Percentiles rank a stretch among this genome's conserved stretches.
Evolutionary conservation across 2,797 vertebrate genomes (phyloP).

Genomic region (Erpetoichthys calabaricus): DNA sequence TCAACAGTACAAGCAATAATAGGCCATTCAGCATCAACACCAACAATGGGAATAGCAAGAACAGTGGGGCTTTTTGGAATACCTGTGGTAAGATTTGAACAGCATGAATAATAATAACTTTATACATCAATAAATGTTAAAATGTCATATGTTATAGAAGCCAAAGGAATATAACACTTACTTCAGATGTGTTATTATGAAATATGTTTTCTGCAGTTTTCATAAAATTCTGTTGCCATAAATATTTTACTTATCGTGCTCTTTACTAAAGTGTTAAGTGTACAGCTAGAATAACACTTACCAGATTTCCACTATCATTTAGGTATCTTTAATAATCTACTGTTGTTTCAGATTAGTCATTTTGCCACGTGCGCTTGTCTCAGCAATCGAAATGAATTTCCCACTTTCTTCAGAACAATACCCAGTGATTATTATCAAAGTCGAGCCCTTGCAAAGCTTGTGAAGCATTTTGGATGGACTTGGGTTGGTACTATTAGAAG

Average conservation of each 20-base stretch:
- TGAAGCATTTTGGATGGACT: slow-evolving; percentile 49
- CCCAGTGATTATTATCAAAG: slow-evolving; percentile 57
- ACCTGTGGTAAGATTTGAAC: slow-evolving; percentile 44
- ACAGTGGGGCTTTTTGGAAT: slow-evolving; percentile 45
- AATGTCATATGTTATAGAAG: background rate
- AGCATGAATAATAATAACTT: background rate
- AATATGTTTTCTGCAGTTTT: background rate
- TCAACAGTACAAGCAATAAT: slow-evolving; percentile 43
- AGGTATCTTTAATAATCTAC: background rate
- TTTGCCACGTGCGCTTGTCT: slow-evolving; percentile 57
- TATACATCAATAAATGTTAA: background rate
- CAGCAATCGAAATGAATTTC: slow-evolving; percentile 45
- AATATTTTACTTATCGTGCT: too few relatives aligned
- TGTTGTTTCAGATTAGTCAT: slow-evolving; percentile 45
- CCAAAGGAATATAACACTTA: background rate
- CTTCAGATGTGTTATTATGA: background rate
- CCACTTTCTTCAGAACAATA: slow-evolving; percentile 56
- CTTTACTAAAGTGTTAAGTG: background rate
- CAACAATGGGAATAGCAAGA: slow-evolving; percentile 47
- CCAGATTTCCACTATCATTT: background rate
- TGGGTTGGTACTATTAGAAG: slow-evolving; percentile 52
- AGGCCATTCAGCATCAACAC: slow-evolving; percentile 56
- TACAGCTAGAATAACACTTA: background rate
- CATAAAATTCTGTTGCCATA: background rate
- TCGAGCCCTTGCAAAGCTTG: slow-evolving; percentile 46